Percentiles rank a stretch among this genome's conserved stretches.
phyloP scores from a whole-genome alignment of 2,797 vertebrate genomes.

The Leucoraja ocellata region DNA sequence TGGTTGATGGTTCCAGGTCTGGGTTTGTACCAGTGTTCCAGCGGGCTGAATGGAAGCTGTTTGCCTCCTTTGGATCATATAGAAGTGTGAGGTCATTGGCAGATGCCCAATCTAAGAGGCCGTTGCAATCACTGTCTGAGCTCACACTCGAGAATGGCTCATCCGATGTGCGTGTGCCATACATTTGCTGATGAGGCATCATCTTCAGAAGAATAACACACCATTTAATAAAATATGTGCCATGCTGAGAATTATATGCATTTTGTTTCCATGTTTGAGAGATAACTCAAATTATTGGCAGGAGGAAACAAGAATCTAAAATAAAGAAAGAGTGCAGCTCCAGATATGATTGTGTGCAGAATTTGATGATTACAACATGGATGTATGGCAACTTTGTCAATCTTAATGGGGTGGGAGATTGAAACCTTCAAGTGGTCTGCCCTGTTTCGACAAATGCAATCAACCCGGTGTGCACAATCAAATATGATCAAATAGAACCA shows the following conservation, averaged over 20 bases:
- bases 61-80: too few relatives aligned
- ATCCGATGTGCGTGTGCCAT: neutral
- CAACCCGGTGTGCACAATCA: too few relatives aligned
- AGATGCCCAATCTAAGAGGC: too few relatives aligned
- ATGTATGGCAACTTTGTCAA: neutral
- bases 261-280: neutral
- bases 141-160: neutral
- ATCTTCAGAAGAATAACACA: neutral
- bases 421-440: too few relatives aligned
- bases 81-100: too few relatives aligned
- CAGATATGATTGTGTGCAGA: neutral
- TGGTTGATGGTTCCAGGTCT: too few relatives aligned
- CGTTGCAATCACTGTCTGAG: neutral
- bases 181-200: neutral
- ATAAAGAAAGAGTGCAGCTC: neutral
- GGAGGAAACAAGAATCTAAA: neutral
- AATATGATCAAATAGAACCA: too few relatives aligned
- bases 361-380: neutral
- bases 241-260: neutral
- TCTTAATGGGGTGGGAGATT: neutral
- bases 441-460: too few relatives aligned
- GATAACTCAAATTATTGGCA: neutral
- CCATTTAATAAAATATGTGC: neutral
- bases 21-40: too few relatives aligned
- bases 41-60: too few relatives aligned